Evolutionary conservation across 2,888 invertebrate species (phyloP).

Genomic region (Papilio demoleus): DNA sequence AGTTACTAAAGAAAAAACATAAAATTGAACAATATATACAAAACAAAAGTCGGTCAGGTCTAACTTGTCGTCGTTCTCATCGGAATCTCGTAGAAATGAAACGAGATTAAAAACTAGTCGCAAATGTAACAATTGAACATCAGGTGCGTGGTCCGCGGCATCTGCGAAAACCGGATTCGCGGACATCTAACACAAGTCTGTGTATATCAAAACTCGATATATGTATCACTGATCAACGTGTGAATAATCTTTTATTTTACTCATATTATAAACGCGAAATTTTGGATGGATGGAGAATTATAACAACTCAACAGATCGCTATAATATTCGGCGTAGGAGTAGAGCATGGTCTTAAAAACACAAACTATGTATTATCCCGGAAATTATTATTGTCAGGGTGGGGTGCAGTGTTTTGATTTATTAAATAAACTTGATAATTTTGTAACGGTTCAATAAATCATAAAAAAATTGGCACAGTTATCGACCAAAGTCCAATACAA

Average conservation of each 20-base stretch:
- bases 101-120: slow-evolving; percentile 67
- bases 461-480: no score
- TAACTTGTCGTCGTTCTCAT: slow-evolving; percentile 74
- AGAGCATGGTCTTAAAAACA: no score
- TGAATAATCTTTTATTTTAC: slow-evolving; percentile 17
- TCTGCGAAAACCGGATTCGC: slow-evolving; percentile 57
- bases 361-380: no score
- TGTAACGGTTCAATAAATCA: no score
- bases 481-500: no score
- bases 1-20: no score
- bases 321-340: no score
- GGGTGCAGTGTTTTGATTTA: no score
- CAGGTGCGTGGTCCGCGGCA: slow-evolving; percentile 54
- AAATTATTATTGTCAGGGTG: no score
- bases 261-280: neutral
- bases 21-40: no score
- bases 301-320: no score
- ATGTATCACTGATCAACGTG: slow-evolving; percentile 16
- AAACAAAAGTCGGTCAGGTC: slow-evolving; percentile 59
- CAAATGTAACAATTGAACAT: slow-evolving; percentile 64
- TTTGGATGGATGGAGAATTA: neutral
- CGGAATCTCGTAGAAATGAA: slow-evolving; percentile 61
- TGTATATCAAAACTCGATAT: slow-evolving; percentile 24
- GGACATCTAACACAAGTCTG: slow-evolving; percentile 32
- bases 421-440: no score